Evolutionary conservation across 92 coral and sea anemone genomes (phyloP), one percentile per base, ranked within the genome.

Genomic region (Palythoa heliodiscus): DNA sequence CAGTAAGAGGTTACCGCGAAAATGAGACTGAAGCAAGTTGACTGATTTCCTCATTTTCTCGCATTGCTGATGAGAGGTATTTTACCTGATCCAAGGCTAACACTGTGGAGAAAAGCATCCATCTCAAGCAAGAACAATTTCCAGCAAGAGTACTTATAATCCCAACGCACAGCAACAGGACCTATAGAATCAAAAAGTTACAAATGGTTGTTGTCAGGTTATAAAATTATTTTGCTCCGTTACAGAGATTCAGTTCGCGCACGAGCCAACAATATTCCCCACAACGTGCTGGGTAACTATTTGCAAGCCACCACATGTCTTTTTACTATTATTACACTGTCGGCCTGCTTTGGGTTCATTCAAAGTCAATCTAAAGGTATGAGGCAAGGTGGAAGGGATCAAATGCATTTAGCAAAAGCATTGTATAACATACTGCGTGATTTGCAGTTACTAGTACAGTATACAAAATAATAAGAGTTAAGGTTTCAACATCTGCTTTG

Each of bases 81-180:
- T 89, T 80, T 63, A 97, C 99, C 95, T 86, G 91, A 78, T 11
- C 95, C 94, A 10, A 92, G 86, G 54, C 97, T 92, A 70, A 94
- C 93, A 29, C 87, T 86, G 50, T 94, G 94, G 29, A 97, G 95
- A 60, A 91, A 94, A 8, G 95, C 48, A 68, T 94, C 98, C n/a
- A 97, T 87, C 82, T 97, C 99, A 86, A 94, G 87, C n/a, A 87
- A 86, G 84, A 97, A 97, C 35, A 97, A 89, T 53, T 93, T 90
- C 99, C 98, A 97, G 77, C 98, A 91, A 20, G 99, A 97, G 83
- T 93, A 97, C 2, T 53, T 86, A 70, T 88, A 92, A 71, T 87
- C 87, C 99, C 99, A 97, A 63, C 92, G 95, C 43, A 96, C 90
- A 9, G 92, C 94, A 53, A 91, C 91, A 55, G 93, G 88, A 43